Evolutionary conservation across 2,888 invertebrate genomes (phyloP).

Genomic region (Cosmia pyralina): DNA sequence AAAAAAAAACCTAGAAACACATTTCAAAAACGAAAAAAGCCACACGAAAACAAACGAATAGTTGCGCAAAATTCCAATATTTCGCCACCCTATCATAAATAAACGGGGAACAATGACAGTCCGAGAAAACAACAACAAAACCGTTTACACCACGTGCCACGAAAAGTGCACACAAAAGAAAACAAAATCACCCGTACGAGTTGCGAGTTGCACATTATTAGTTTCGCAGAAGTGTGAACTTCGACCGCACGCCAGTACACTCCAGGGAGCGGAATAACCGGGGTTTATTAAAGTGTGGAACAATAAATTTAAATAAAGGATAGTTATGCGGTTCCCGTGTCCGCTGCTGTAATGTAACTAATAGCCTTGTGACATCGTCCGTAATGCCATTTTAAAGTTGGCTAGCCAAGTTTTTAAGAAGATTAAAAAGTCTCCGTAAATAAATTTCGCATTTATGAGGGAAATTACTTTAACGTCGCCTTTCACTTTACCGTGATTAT

Average conservation of each 20-base stretch:
- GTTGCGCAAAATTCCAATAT: slow-evolving; percentile 61
- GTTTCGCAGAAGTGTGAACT: slow-evolving; percentile 70
- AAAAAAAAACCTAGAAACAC: slow-evolving; percentile 27
- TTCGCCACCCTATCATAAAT: slow-evolving; percentile 62
- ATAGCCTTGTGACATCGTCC: slow-evolving; percentile 68
- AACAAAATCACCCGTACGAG: slow-evolving; percentile 61
- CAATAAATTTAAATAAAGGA: slow-evolving; percentile 89
- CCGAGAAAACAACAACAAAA: slow-evolving; percentile 63
- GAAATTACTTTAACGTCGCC: slow-evolving; percentile 14
- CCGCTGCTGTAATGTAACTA: slow-evolving; percentile 79
- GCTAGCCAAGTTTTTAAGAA: slow-evolving; percentile 47
- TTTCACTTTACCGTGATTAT: slow-evolving; percentile 7
- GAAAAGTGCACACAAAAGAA: slow-evolving; percentile 68
- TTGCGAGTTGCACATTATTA: slow-evolving; percentile 77
- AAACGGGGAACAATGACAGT: slow-evolving; percentile 61
- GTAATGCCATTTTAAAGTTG: slow-evolving; percentile 59
- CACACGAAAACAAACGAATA: slow-evolving; percentile 34
- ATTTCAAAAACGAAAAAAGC: slow-evolving; percentile 29
- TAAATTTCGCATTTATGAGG: slow-evolving; percentile 34
- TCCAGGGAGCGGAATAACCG: slow-evolving; percentile 74
- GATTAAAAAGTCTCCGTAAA: slow-evolving; percentile 50
- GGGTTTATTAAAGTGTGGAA: slow-evolving; percentile 83
- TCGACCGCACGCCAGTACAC: slow-evolving; percentile 72
- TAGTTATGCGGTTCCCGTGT: slow-evolving; percentile 87
- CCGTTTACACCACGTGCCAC: slow-evolving; percentile 72